Percentiles rank a stretch among this genome's conserved stretches.
Evolutionary conservation across 2,888 invertebrate genomes (phyloP).

Genomic region (Pemphredon lugubris): DNA sequence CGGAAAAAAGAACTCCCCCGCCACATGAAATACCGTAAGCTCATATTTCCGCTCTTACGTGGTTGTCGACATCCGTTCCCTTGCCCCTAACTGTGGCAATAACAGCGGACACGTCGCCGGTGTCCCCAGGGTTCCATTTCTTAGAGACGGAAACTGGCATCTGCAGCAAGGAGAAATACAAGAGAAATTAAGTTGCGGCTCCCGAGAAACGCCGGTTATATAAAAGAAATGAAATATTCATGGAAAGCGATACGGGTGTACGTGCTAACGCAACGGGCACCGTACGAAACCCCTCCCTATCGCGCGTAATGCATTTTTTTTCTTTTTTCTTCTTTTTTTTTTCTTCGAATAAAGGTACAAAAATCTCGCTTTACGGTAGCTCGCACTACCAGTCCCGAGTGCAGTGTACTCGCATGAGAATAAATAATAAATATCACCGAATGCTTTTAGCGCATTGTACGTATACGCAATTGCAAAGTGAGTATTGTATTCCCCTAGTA

Average conservation of each 20-base stretch:
- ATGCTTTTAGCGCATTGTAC: too few species aligned
- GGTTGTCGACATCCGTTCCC: slow-evolving; percentile 1
- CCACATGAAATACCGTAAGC: not conserved
- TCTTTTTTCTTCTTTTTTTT: too few species aligned
- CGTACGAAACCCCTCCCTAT: slow-evolving; percentile 8
- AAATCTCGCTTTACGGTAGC: too few species aligned
- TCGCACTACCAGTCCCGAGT: too few species aligned
- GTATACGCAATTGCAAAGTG: too few species aligned
- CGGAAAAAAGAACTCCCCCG: not conserved
- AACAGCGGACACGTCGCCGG: slow-evolving; percentile 14
- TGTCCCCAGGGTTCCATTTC: slow-evolving; percentile 27
- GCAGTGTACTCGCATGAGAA: too few species aligned
- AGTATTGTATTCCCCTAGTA: too few species aligned
- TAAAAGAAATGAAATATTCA: slow-evolving; percentile 50
- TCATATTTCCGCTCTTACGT: slow-evolving; percentile 9
- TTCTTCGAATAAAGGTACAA: too few species aligned
- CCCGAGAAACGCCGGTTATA: not conserved
- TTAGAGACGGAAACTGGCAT: not conserved
- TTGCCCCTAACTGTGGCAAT: not conserved
- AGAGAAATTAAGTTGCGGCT: slow-evolving; percentile 50
- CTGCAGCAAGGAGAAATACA: slow-evolving; percentile 19
- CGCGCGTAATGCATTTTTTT: not conserved
- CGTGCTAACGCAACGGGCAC: slow-evolving; percentile 17
- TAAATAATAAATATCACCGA: too few species aligned
- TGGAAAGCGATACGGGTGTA: slow-evolving; percentile 28